phyloP scores from a whole-genome alignment of 2,113 vertebrate genomes.

The Cololabis saira region DNA sequence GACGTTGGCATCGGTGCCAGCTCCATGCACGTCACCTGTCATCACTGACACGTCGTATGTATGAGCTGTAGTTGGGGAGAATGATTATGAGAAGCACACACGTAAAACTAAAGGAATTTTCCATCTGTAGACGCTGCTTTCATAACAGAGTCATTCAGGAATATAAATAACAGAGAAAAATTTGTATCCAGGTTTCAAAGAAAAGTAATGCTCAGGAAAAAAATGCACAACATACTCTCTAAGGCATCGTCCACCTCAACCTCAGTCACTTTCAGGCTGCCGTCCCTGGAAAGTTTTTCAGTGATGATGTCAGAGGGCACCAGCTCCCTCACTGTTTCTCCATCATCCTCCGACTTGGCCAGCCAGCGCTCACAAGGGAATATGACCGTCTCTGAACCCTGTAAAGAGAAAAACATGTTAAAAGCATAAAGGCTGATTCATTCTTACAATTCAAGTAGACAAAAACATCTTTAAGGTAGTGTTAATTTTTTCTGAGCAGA shows the following conservation, averaged over 20 bases:
- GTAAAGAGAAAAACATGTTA: neutral
- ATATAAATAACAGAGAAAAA: neutral
- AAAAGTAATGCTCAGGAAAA: neutral
- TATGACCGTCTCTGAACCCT: conserved; percentile 94
- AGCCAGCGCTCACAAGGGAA: conserved; percentile 96
- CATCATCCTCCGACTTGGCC: conserved; percentile 93
- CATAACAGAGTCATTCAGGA: conserved; percentile 14
- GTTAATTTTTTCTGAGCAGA: too few species aligned
- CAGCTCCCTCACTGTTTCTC: conserved; percentile 91
- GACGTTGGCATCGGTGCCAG: conserved; percentile 93
- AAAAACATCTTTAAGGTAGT: too few species aligned
- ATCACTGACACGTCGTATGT: conserved; percentile 90
- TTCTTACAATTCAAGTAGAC: too few species aligned
- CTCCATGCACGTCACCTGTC: conserved; percentile 90
- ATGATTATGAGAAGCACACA: conserved; percentile 16
- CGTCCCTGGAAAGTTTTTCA: conserved; percentile 91
- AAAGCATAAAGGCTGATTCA: too few species aligned
- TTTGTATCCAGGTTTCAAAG: too few species aligned
- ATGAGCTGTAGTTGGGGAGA: conserved; percentile 79
- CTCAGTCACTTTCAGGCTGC: conserved; percentile 89
- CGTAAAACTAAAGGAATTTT: conserved; percentile 7
- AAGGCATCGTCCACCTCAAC: conserved; percentile 93
- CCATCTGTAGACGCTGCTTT: conserved; percentile 11
- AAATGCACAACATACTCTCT: conserved; percentile 85
- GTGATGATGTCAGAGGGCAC: conserved; percentile 95